Percentiles rank a stretch among this genome's conserved stretches.
phyloP scores from a whole-genome alignment of 2,888 invertebrate species.

The Watsonalla cultraria region DNA sequence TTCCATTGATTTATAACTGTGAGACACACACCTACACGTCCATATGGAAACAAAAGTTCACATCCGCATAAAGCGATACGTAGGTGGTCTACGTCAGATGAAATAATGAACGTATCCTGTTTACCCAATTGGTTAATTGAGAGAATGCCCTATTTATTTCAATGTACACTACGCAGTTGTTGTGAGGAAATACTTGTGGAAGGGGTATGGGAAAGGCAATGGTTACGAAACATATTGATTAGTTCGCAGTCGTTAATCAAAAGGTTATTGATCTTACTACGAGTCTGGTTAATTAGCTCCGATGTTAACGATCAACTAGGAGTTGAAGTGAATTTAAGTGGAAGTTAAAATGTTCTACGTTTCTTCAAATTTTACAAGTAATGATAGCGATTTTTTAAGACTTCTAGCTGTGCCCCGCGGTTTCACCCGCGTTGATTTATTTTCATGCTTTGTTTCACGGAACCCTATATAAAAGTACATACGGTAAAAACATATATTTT shows the following conservation, averaged over 20 bases:
- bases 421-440: too few species aligned
- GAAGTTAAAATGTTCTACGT: too few species aligned
- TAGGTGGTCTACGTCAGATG: slow-evolving; percentile 33
- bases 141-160: slow-evolving; percentile 24
- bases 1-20: not conserved
- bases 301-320: too few species aligned
- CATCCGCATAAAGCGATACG: slow-evolving; percentile 40
- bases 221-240: not conserved
- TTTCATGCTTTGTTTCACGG: too few species aligned
- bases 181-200: not conserved
- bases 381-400: too few species aligned
- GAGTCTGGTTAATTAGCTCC: not conserved
- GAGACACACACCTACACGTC: slow-evolving; percentile 13
- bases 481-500: too few species aligned
- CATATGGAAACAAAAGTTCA: slow-evolving; percentile 30
- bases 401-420: too few species aligned
- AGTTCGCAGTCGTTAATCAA: not conserved
- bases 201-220: not conserved
- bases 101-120: slow-evolving; percentile 41
- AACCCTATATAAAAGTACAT: too few species aligned
- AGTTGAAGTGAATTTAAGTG: too few species aligned
- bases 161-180: slow-evolving; percentile 3
- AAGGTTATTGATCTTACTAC: not conserved
- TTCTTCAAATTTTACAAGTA: too few species aligned
- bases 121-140: slow-evolving; percentile 45